A percentile compares a stretch with the other conserved stretches of the same genome.
Conservation (phyloP, 2,888 invertebrate genomes). For the Rhyacophila evoluta region DNA sequence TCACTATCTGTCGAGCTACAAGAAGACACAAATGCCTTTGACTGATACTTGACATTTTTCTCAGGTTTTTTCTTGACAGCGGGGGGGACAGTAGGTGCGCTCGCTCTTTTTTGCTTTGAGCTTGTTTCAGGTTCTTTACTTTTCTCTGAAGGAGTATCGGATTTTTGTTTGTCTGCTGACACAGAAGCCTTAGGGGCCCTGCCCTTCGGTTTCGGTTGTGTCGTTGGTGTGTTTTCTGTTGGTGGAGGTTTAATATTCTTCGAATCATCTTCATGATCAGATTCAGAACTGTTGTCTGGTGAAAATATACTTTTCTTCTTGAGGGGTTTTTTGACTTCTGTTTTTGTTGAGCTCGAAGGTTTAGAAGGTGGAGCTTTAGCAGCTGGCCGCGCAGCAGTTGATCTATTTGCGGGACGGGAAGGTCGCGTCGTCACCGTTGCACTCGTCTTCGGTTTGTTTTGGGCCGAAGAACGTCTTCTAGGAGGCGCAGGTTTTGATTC, state of each 20-base stretch:
- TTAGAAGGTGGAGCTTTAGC: slow-evolving; percentile 58
- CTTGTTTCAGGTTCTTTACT: slow-evolving; percentile 45
- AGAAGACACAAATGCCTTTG: slow-evolving; percentile 51
- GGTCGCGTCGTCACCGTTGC: slow-evolving; percentile 71
- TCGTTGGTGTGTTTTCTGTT: slow-evolving; percentile 57
- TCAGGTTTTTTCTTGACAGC: slow-evolving; percentile 56
- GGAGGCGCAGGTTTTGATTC: slow-evolving; percentile 58
- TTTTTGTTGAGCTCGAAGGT: slow-evolving; percentile 58
- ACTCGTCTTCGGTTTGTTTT: slow-evolving; percentile 74
- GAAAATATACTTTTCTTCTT: slow-evolving; percentile 87
- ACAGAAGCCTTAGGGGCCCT: slow-evolving; percentile 40
- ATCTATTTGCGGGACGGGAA: slow-evolving; percentile 58
- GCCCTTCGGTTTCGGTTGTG: slow-evolving; percentile 57
- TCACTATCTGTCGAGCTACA: slow-evolving; percentile 55
- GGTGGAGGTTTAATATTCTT: slow-evolving; percentile 62
- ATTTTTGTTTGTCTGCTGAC: slow-evolving; percentile 43
- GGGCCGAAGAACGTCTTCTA: slow-evolving; percentile 66
- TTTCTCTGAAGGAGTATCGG: slow-evolving; percentile 56
- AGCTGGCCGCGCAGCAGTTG: slow-evolving; percentile 56
- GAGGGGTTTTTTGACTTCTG: slow-evolving; percentile 57
- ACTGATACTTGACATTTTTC: slow-evolving; percentile 48
- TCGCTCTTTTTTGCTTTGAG: slow-evolving; percentile 52
- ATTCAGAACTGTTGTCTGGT: slow-evolving; percentile 76
- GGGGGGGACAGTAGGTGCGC: slow-evolving; percentile 57
- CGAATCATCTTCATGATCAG: slow-evolving; percentile 63